These are phyloP conservation scores for Cyanoramphus novaezelandiae DNA, from an alignment of 2,113 vertebrate species.

Conservation along the genomic window DNA sequence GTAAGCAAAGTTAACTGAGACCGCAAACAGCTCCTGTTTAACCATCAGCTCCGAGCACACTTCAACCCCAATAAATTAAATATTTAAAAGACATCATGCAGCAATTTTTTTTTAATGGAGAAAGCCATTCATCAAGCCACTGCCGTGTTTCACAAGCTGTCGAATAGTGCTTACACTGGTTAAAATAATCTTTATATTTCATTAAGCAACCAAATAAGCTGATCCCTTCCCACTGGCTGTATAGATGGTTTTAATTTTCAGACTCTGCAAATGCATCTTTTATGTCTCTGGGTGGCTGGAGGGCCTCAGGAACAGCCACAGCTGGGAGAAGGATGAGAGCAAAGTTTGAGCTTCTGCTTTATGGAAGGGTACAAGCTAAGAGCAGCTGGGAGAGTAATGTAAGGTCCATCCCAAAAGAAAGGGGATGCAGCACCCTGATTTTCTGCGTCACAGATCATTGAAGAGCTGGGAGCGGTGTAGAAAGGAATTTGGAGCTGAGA, in stretches of 20 bases:
- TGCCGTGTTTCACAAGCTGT: conserved; percentile 81
- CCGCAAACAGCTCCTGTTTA: conserved; percentile 11
- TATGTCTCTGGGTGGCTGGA: conserved; percentile 76
- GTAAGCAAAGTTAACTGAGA: conserved; percentile 40
- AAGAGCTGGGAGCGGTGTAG: not conserved
- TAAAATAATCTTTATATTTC: conserved; percentile 91
- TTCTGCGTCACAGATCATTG: not conserved
- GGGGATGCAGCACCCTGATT: not conserved
- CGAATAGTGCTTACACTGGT: conserved; percentile 89
- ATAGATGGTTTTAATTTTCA: conserved; percentile 85
- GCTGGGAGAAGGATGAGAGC: conserved; percentile 63
- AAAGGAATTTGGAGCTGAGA: not conserved
- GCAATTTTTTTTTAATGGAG: conserved; percentile 81
- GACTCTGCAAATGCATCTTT: conserved; percentile 84
- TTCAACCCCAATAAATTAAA: conserved; percentile 82
- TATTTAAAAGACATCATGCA: conserved; percentile 83
- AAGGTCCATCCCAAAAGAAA: not conserved
- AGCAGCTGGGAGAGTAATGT: not conserved
- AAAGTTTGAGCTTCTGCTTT: conserved; percentile 67
- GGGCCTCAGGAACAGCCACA: conserved; percentile 64
- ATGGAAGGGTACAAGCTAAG: conserved; percentile 1
- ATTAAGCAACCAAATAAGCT: conserved; percentile 86
- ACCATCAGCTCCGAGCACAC: conserved; percentile 56
- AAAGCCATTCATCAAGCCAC: conserved; percentile 81
- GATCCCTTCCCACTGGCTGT: conserved; percentile 81